These are phyloP conservation scores for Cephus rjabovi DNA, from an alignment of 2,888 invertebrate genomes.

Conservation along the genomic window DNA sequence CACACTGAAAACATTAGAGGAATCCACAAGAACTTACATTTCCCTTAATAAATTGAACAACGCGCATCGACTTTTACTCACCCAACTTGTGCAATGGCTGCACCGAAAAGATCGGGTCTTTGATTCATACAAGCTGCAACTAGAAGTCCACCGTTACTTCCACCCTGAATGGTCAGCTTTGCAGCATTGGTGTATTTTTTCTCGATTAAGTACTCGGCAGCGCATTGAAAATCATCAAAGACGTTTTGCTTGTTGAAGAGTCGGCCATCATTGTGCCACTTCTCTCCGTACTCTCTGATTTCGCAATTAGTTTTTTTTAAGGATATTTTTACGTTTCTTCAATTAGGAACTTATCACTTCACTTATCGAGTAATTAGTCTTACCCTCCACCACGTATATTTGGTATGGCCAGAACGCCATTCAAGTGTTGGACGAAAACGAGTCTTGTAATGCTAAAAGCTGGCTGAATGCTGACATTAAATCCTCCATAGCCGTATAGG, in stretches of 20 bases:
- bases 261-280: slow-evolving; percentile 96
- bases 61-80: slow-evolving; percentile 64
- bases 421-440: slow-evolving; percentile 89
- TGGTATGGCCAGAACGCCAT: slow-evolving; percentile 90
- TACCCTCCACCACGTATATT: slow-evolving; percentile 97
- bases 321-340: slow-evolving; percentile 9
- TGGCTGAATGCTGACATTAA: slow-evolving; percentile 92
- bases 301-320: not conserved
- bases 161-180: slow-evolving; percentile 90
- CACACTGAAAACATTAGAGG: slow-evolving; percentile 74
- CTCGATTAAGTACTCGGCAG: slow-evolving; percentile 87
- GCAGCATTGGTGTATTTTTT: slow-evolving; percentile 82
- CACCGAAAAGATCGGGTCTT: slow-evolving; percentile 93
- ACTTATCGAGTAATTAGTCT: slow-evolving; percentile 46
- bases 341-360: not conserved
- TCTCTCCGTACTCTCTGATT: slow-evolving; percentile 93
- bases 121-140: slow-evolving; percentile 96
- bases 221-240: slow-evolving; percentile 95
- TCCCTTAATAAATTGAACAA: not conserved
- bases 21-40: not conserved
- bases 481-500: slow-evolving; percentile 97
- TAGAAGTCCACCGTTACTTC: slow-evolving; percentile 97
- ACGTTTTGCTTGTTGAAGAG: slow-evolving; percentile 95
- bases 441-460: slow-evolving; percentile 88
- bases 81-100: slow-evolving; percentile 95